Conservation (phyloP, 2,113 vertebrate genomes). For the Paramormyrops kingsleyae region DNA sequence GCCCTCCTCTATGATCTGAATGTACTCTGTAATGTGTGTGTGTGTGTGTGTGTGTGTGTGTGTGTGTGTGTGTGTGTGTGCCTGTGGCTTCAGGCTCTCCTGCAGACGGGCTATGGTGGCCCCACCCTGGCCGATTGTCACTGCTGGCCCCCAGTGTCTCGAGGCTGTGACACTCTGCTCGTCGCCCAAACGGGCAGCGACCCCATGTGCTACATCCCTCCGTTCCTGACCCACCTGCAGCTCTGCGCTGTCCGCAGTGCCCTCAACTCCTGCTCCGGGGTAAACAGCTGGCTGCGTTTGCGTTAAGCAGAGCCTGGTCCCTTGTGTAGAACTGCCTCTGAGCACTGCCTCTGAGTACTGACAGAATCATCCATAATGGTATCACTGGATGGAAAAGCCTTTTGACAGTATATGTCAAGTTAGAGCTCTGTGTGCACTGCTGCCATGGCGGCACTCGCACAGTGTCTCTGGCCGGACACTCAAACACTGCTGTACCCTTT, state of each 20-base stretch:
- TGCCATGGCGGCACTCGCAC: neutral
- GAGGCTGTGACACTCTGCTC: constrained; percentile 69
- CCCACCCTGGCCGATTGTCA: constrained; percentile 63
- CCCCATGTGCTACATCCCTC: constrained; percentile 73
- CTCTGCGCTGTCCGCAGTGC: constrained; percentile 39
- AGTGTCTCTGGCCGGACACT: neutral
- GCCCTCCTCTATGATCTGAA: neutral
- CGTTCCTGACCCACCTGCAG: constrained; percentile 72
- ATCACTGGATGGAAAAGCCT: neutral
- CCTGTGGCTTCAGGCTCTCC: constrained; percentile 59
- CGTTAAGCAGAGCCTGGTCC: neutral
- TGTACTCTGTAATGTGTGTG: neutral
- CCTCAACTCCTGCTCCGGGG: constrained; percentile 57
- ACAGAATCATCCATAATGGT: neutral
- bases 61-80: neutral
- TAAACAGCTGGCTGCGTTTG: constrained; percentile 48
- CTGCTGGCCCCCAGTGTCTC: constrained; percentile 76
- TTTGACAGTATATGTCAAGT: neutral
- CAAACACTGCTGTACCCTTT: neutral
- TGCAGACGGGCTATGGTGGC: constrained; percentile 39
- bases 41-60: neutral
- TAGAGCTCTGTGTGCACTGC: neutral
- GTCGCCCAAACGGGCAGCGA: constrained; percentile 63
- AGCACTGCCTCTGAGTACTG: neutral
- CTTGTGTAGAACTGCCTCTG: neutral